Evolutionary conservation across 2,888 invertebrate genomes (phyloP).

Genomic region (Oligia latruncula): DNA sequence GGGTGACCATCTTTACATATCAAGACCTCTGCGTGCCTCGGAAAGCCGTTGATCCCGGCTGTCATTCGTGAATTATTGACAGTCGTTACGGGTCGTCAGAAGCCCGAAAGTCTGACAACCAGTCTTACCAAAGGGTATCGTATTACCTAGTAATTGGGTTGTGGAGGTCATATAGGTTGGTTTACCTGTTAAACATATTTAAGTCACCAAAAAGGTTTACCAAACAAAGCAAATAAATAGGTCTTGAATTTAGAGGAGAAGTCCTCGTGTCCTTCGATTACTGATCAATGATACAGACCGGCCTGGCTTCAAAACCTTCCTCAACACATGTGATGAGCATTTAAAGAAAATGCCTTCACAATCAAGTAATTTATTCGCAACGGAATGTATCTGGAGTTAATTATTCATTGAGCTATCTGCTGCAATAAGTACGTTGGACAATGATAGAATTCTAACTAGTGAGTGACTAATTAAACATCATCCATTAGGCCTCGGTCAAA

Average conservation of each 20-base stretch:
- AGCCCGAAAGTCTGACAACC: no score
- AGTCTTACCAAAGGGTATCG: no score
- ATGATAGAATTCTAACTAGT: slow-evolving; percentile 50
- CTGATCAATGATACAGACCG: background rate
- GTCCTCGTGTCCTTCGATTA: background rate
- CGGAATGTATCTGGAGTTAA: slow-evolving; percentile 39
- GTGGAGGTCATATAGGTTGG: no score
- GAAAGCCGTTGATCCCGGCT: no score
- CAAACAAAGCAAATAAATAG: background rate
- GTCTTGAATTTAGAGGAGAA: background rate
- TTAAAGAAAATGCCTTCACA: slow-evolving; percentile 34
- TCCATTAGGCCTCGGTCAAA: slow-evolving; percentile 49
- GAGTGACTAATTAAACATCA: slow-evolving; percentile 54
- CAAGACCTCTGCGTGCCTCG: no score
- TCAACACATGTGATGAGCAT: slow-evolving; percentile 23
- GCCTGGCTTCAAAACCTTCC: slow-evolving; percentile 14
- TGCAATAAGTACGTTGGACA: slow-evolving; percentile 35
- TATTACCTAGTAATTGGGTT: no score
- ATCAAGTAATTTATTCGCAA: slow-evolving; percentile 45
- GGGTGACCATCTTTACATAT: no score
- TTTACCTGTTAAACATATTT: background rate
- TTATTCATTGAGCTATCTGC: slow-evolving; percentile 56
- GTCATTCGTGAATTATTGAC: no score
- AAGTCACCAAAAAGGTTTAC: background rate
- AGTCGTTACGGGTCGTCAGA: no score